phyloP scores from a whole-genome alignment of 2,797 vertebrate species.

The Gephyroberyx darwinii region DNA sequence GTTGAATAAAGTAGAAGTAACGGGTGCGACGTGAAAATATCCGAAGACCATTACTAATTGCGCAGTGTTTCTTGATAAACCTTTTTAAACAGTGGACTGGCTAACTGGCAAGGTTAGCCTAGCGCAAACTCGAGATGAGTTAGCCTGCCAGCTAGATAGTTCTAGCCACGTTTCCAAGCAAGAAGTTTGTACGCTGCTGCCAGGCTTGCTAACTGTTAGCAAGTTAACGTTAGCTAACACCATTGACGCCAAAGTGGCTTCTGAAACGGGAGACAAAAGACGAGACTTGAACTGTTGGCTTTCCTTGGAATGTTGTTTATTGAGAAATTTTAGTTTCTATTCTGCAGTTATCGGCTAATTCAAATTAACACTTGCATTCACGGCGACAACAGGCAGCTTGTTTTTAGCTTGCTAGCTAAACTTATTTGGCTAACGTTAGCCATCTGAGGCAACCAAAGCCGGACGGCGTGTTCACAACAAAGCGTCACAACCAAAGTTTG shows the following conservation, averaged over 20 bases:
- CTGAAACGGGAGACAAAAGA: background rate
- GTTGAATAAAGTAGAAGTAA: constrained; percentile 5
- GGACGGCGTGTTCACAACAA: constrained; percentile 29
- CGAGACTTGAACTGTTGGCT: fast-evolving
- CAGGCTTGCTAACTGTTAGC: background rate
- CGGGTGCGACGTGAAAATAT: background rate
- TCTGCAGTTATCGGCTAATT: background rate
- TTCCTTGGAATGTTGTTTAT: background rate
- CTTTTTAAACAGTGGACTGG: background rate
- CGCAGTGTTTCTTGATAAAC: background rate
- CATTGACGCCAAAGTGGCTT: background rate
- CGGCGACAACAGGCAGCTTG: background rate
- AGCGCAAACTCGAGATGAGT: background rate
- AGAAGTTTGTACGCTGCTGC: constrained; percentile 40
- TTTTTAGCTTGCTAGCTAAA: background rate
- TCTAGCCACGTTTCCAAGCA: constrained; percentile 57
- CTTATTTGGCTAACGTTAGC: background rate
- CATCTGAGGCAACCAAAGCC: background rate
- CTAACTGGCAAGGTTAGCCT: background rate
- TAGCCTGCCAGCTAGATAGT: constrained; percentile 24
- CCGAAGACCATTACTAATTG: background rate
- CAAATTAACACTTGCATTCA: background rate
- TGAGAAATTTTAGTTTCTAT: too few relatives aligned
- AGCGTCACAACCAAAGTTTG: background rate
- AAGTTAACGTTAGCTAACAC: background rate